Evolutionary conservation across 2,888 invertebrate genomes (phyloP), one percentile per base, ranked within the genome.

Genomic region (Ischnura elegans): DNA sequence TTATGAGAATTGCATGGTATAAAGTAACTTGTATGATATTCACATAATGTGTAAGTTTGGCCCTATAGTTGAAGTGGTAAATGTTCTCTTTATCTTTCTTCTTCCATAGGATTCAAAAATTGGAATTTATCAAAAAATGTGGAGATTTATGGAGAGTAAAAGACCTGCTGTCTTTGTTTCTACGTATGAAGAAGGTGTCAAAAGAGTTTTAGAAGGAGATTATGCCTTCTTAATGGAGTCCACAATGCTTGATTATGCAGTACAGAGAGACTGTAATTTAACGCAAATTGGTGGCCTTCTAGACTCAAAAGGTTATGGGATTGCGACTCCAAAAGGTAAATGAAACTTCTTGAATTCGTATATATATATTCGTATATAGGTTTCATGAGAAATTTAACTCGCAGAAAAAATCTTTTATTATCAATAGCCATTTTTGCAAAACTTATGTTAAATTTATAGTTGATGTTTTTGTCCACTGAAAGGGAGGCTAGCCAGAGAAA

Each of bases 161-260:
- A 97, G 97, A 47, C 98, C 98, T 0, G 97, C 98, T 0, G 98
- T 98, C 0, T 98, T 99, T 95, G 99, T 99, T 0, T 97, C 98
- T 93, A 98, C 98, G 0, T 99, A 99, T 95, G 98, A 99, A 94
- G 99, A 99, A 95, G 99, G 99, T 0, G 98, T 99, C 46, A 97
- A 97, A 95, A 96, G 98, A 90, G 99, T 99, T 0, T 96, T 98
- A 93, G 97, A 97, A 93, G 99, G 98, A 0, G 98, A 99, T 96
- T 99, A 99, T 96, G 99, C 99, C 0, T 99, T 99, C 95, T 97
- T 99, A 36, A 99, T 99, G 98, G 99, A 99, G 96, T 99, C 99
- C 0, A 99, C 99, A 0, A 99, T 99, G 98, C 96, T 99, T 94
- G 99, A 99, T 96, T 99, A 99, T 95, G 97, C 98, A 19, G 98